Percentiles rank a stretch among this genome's conserved stretches.
phyloP scores from a whole-genome alignment of 2,113 vertebrate species.

The Tautogolabrus adspersus region DNA sequence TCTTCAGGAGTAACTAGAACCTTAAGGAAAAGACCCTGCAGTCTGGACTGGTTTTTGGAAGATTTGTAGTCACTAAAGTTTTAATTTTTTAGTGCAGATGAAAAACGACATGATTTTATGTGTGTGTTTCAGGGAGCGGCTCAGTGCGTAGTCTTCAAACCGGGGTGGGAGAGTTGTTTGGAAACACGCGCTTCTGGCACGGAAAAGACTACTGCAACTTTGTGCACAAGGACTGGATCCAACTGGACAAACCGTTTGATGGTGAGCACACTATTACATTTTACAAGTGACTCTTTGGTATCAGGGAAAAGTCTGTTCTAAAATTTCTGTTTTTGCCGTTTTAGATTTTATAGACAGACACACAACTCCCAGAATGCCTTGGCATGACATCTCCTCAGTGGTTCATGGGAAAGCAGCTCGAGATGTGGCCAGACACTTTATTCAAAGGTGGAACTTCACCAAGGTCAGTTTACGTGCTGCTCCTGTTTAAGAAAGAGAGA shows the following conservation, averaged over 20 bases:
- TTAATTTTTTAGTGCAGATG: neutral
- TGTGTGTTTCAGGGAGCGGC: constrained; percentile 76
- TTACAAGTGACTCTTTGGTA: constrained; percentile 12
- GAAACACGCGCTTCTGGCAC: constrained; percentile 97
- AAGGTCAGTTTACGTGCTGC: constrained; percentile 83
- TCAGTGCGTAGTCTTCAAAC: constrained; percentile 85
- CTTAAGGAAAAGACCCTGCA: no score
- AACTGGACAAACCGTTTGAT: constrained; percentile 97
- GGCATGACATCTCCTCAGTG: constrained; percentile 94
- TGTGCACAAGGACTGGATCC: constrained; percentile 97
- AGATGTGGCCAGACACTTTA: constrained; percentile 94
- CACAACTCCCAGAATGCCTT: constrained; percentile 95
- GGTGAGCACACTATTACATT: constrained; percentile 78
- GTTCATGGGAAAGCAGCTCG: constrained; percentile 93
- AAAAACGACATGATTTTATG: fast-evolving
- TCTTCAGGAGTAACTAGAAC: neutral
- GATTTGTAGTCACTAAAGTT: no score
- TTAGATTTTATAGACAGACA: constrained; percentile 96
- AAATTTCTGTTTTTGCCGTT: neutral
- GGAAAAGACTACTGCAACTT: constrained; percentile 99
- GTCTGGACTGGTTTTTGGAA: no score
- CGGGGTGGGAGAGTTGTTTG: constrained; percentile 87
- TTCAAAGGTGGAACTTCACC: constrained; percentile 98
- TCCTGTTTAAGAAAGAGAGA: neutral
- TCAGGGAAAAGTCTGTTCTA: neutral